Evolutionary conservation across 1,140 invertebrate genomes (phyloP).

Genomic region (Drosophila tsacasi): DNA sequence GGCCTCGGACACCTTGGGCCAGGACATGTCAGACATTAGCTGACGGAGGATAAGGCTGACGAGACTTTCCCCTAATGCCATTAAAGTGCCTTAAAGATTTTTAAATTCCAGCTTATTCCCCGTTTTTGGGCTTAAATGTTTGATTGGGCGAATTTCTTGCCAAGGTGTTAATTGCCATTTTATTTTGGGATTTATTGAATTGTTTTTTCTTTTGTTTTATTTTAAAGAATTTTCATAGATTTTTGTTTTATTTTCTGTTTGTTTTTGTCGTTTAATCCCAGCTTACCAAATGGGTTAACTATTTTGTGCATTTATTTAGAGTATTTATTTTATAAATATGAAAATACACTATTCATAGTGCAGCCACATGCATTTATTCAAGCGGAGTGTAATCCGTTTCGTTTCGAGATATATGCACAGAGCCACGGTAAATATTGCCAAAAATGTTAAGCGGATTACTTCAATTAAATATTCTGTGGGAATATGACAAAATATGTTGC

Average conservation of each 20-base stretch:
- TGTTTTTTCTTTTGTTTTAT: background rate
- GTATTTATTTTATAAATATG: background rate
- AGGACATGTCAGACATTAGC: slow-evolving; percentile 39
- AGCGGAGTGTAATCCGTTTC: slow-evolving; percentile 8
- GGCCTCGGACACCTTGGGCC: slow-evolving; percentile 64
- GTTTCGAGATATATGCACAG: background rate
- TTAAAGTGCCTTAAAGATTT: slow-evolving; percentile 16
- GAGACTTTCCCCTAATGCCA: slow-evolving; percentile 34
- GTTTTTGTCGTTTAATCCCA: background rate
- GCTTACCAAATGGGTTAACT: background rate
- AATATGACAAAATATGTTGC: slow-evolving; percentile 13
- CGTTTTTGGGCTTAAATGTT: background rate
- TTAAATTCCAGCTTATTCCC: background rate
- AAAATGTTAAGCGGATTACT: slow-evolving; percentile 45
- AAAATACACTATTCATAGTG: background rate
- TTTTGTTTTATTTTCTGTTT: background rate
- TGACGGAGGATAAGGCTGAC: background rate
- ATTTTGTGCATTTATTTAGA: background rate
- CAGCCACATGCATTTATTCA: slow-evolving; percentile 11
- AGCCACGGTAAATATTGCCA: slow-evolving; percentile 34
- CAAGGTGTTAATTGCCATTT: background rate
- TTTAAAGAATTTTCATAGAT: background rate
- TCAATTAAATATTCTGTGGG: slow-evolving; percentile 32
- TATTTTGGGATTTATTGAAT: slow-evolving; percentile 2
- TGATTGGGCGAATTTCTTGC: background rate